phyloP scores from a whole-genome alignment of 2,888 invertebrate species.

The Drosophila monieri region DNA sequence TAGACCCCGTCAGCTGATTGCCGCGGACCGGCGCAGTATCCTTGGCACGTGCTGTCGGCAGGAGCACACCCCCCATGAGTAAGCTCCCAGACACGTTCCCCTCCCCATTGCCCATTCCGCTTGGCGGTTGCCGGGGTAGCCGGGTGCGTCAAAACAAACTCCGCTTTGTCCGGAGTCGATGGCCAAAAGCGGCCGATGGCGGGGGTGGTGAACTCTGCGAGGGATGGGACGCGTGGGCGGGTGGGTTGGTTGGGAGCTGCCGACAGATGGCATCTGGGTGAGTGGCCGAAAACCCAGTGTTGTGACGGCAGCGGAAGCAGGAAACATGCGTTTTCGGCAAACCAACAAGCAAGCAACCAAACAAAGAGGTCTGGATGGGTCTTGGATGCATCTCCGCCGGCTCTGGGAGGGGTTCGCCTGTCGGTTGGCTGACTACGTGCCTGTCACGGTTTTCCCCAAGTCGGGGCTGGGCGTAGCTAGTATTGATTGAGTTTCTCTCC shows the following conservation, averaged over 20 bases:
- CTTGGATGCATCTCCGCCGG: neutral
- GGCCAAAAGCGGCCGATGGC: conserved; percentile 1
- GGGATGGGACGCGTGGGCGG: neutral
- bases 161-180: conserved; percentile 51
- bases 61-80: conserved; percentile 50
- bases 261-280: conserved; percentile 22
- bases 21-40: conserved; percentile 61
- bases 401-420: conserved; percentile 15
- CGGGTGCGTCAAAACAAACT: conserved; percentile 69
- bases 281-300: conserved; percentile 10
- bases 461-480: conserved; percentile 25
- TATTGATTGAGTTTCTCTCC: conserved; percentile 57
- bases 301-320: conserved; percentile 48
- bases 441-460: conserved; percentile 24
- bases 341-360: conserved; percentile 20
- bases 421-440: conserved; percentile 36
- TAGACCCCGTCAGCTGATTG: conserved; percentile 53
- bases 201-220: neutral
- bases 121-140: conserved; percentile 65
- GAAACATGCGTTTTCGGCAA: conserved; percentile 66
- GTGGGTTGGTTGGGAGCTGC: conserved; percentile 6
- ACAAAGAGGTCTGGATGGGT: conserved; percentile 22
- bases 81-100: conserved; percentile 51
- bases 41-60: conserved; percentile 57
- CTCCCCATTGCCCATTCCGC: conserved; percentile 8